phyloP scores from a whole-genome alignment of 2,113 vertebrate species.

The Plestiodon gilberti region DNA sequence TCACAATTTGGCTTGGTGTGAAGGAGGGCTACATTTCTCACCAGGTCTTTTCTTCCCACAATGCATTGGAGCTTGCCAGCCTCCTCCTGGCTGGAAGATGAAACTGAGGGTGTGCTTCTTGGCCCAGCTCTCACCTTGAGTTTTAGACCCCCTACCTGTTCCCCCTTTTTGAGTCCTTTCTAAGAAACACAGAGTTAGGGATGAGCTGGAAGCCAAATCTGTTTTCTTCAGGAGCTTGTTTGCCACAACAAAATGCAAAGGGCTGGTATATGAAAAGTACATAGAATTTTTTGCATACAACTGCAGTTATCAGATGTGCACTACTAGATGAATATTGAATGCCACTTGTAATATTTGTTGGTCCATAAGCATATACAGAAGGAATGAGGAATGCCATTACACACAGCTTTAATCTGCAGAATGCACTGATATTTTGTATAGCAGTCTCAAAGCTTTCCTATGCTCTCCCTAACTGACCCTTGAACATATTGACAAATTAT shows the following conservation, averaged over 20 bases:
- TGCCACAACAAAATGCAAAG: neutral
- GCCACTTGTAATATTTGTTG: too few species aligned
- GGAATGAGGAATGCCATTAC: too few species aligned
- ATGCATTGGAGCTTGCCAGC: neutral
- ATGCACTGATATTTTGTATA: too few species aligned
- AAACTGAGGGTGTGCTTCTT: neutral
- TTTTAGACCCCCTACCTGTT: neutral
- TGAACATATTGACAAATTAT: too few species aligned
- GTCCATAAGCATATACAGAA: too few species aligned
- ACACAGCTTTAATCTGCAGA: too few species aligned
- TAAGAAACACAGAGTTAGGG: neutral
- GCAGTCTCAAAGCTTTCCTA: too few species aligned
- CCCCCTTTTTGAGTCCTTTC: neutral
- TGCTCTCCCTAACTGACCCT: too few species aligned
- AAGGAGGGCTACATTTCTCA: neutral
- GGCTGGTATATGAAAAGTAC: neutral
- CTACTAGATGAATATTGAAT: neutral
- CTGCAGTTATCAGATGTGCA: neutral
- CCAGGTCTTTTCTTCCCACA: neutral
- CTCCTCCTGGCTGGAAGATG: neutral
- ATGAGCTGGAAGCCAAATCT: neutral
- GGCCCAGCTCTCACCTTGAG: neutral
- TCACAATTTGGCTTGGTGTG: neutral
- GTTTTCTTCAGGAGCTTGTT: neutral
- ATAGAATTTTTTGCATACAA: neutral